Conservation (phyloP, 1,140 invertebrate species). For the Plectrocnemia conspersa region DNA sequence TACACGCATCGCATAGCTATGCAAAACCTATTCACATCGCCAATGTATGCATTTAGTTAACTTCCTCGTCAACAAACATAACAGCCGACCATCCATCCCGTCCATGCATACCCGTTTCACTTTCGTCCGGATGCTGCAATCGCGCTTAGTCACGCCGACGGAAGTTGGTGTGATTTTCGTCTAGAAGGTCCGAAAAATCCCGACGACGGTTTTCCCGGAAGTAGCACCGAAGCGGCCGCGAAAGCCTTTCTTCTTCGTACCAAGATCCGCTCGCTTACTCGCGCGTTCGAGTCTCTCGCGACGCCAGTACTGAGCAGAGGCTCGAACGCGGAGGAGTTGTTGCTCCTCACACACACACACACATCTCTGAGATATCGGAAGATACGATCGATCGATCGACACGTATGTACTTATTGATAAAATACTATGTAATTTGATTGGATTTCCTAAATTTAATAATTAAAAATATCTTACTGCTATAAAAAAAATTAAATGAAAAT, state of each 20-base stretch:
- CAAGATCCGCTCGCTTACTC: neutral
- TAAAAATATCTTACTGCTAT: too few relatives aligned
- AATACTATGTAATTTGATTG: too few relatives aligned
- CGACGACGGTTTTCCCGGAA: conserved; percentile 3
- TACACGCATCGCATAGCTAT: neutral
- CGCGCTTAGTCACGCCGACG: neutral
- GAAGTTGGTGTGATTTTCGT: conserved; percentile 1
- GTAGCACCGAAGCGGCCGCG: neutral
- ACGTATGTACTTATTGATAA: too few relatives aligned
- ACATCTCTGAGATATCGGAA: too few relatives aligned
- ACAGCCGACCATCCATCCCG: too few relatives aligned
- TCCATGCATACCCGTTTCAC: too few relatives aligned
- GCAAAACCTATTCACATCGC: neutral
- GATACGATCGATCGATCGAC: too few relatives aligned
- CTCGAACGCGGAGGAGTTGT: too few relatives aligned
- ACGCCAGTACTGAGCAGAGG: conserved; percentile 4
- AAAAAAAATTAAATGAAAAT: too few relatives aligned
- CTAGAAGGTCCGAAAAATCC: conserved; percentile 11
- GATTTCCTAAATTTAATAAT: too few relatives aligned
- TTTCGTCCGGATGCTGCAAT: neutral
- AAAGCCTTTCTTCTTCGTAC: conserved; percentile 2
- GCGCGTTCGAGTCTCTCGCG: conserved; percentile 14
- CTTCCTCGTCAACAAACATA: too few relatives aligned
- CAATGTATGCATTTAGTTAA: neutral
- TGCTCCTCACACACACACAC: too few relatives aligned